Percentiles rank a stretch among this genome's conserved stretches.
Evolutionary conservation across 2,113 vertebrate genomes (phyloP).

Genomic region (Channa maculata): DNA sequence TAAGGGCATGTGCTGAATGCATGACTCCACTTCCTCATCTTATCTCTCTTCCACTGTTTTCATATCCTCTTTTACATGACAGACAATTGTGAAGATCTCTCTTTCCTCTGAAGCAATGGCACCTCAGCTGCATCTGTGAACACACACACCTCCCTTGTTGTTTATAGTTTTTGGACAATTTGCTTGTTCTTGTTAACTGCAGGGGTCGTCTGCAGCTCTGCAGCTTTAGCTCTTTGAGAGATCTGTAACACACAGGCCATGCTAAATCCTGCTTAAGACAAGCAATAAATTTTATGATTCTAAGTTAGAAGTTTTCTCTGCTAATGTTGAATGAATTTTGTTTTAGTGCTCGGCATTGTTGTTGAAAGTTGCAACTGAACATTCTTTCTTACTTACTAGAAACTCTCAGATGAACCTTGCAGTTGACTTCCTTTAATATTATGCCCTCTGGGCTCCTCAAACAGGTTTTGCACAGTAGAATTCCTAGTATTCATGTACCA

Average conservation of each 20-base stretch:
- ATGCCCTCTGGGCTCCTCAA: constrained; percentile 9
- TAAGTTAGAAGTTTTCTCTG: too few species aligned
- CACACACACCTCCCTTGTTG: constrained; percentile 31
- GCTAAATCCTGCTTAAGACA: background rate
- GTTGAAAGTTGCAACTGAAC: background rate
- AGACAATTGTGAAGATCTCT: constrained; percentile 39
- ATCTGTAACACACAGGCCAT: background rate
- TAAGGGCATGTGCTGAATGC: constrained; percentile 76
- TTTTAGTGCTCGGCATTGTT: background rate
- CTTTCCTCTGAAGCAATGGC: constrained; percentile 10
- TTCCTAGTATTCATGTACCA: constrained; percentile 17
- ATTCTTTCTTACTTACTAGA: background rate
- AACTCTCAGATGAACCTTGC: constrained; percentile 2
- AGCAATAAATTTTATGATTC: too few species aligned
- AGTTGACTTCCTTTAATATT: background rate
- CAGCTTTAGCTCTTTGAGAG: background rate
- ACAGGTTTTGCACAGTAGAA: constrained; percentile 20
- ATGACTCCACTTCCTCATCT: constrained; percentile 81
- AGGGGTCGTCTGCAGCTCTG: constrained; percentile 17
- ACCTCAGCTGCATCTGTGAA: constrained; percentile 37
- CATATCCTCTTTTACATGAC: constrained; percentile 76
- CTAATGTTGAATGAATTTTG: background rate
- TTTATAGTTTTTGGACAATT: constrained; percentile 21
- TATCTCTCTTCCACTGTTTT: constrained; percentile 53
- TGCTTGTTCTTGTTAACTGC: constrained; percentile 33